These are phyloP conservation scores for Ceratoteleas bidentatus DNA, from an alignment of 1,140 invertebrate genomes.

Conservation along the genomic window DNA sequence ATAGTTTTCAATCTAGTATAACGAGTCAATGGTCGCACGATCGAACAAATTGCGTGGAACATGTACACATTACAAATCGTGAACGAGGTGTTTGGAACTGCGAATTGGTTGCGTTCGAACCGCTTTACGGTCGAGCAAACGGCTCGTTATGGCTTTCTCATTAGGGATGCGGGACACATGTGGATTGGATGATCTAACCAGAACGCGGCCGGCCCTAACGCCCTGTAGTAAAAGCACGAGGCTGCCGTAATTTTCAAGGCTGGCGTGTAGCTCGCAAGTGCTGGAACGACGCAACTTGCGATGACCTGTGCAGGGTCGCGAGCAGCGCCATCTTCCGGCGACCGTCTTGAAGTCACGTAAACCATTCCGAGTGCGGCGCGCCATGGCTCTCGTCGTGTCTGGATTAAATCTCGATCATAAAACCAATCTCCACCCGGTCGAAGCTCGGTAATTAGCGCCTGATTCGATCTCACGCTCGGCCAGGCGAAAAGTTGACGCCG, in stretches of 20 bases:
- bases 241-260: conserved; percentile 53
- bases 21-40: too few species aligned
- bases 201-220: conserved; percentile 67
- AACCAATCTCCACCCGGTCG: conserved; percentile 60
- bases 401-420: conserved; percentile 62
- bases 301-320: conserved; percentile 43
- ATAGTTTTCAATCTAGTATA: too few species aligned
- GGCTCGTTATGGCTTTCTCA: conserved; percentile 43
- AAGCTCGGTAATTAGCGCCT: conserved; percentile 67
- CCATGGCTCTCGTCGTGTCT: conserved; percentile 32
- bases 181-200: conserved; percentile 72
- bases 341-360: conserved; percentile 58
- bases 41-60: too few species aligned
- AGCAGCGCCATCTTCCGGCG: conserved; percentile 6
- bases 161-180: conserved; percentile 46
- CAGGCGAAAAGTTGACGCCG: conserved; percentile 65
- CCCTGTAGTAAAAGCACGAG: conserved; percentile 72
- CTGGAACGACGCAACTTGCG: conserved; percentile 47
- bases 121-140: conserved; percentile 32
- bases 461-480: conserved; percentile 68
- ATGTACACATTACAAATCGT: too few species aligned
- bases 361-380: conserved; percentile 44
- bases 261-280: conserved; percentile 26
- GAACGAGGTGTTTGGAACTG: too few species aligned
- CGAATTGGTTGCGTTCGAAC: conserved; percentile 4